Evolutionary conservation across 2,797 vertebrate species (phyloP), one percentile per base, ranked within the genome.

Genomic region (Leuciscus waleckii): DNA sequence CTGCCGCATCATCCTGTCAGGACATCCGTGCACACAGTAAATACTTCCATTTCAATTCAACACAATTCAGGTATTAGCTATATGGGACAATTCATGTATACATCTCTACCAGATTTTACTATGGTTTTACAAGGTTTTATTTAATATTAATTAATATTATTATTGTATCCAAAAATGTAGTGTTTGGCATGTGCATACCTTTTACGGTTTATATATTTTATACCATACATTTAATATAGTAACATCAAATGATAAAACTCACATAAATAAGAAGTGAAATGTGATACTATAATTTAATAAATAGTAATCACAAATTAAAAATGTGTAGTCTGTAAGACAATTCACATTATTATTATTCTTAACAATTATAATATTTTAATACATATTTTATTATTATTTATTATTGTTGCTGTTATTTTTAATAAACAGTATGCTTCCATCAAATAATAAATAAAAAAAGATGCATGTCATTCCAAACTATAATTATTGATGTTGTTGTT

Each of bases 1-100:
- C 46, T 2, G 43, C 23, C 17, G n/a, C 63, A 74, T 83, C 76
- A 2, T 86, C 82, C 85, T 89, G 89, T 43, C 75, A 70, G 32
- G 54, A 29, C 7, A 85, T 37, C 23, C 63, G 58, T 4, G 56
- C 39, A 29, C 43, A 68, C 16, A 43, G 49, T 56, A 43, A 84
- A 77, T 29, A 68, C 35, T 58, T 71, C n/a, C 35, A 29, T 70
- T 68, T 51, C 63, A 80, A 9, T 61, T 35, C 75, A 78, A 78
- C 51, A 41, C n/a, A 17, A 23, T 39, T 23, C 35, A 37, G 51
- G 32, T 76, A 16, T 56, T 37, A 37, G 3, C 6, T 56, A 13
- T 7, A 29, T 32, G 17, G 37, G 73, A 58, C 7, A 58, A 58
- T 19, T 77, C 32, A n/a, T 9, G 7, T n/a, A 21, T 23, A 9